Conservation (phyloP, 2,888 invertebrate species). For the Brachypalpus laphriformis region DNA sequence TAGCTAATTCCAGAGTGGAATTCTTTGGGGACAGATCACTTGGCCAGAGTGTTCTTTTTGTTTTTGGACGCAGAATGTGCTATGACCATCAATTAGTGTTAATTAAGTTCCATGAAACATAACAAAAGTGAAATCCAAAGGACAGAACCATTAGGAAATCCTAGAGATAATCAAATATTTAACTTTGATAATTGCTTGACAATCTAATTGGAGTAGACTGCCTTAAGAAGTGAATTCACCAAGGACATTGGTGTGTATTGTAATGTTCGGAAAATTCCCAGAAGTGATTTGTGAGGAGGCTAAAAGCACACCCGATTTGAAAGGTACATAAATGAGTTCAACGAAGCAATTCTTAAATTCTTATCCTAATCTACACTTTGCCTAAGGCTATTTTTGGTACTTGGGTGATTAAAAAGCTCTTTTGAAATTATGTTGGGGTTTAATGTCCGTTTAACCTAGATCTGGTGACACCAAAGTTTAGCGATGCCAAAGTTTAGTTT, state of each 20-base stretch:
- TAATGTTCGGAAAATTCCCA: background rate
- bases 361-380: background rate
- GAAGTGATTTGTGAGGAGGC: background rate
- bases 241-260: background rate
- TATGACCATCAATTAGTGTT: slow-evolving; percentile 14
- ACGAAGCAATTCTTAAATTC: background rate
- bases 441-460: too few species aligned
- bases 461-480: too few species aligned
- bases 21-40: background rate
- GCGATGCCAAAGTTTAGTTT: too few species aligned
- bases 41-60: background rate
- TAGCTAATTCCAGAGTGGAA: too few species aligned
- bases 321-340: background rate
- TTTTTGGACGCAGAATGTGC: background rate
- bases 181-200: slow-evolving; percentile 15
- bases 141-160: background rate
- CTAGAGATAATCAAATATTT: slow-evolving; percentile 15
- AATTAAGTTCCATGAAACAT: slow-evolving; percentile 11
- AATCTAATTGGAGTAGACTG: background rate
- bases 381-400: too few species aligned
- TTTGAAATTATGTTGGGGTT: too few species aligned
- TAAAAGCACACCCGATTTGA: background rate
- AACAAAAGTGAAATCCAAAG: background rate
- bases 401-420: too few species aligned
- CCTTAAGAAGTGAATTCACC: background rate